phyloP scores from a whole-genome alignment of 1,140 invertebrate genomes.

The Zeugodacus cucurbitae region DNA sequence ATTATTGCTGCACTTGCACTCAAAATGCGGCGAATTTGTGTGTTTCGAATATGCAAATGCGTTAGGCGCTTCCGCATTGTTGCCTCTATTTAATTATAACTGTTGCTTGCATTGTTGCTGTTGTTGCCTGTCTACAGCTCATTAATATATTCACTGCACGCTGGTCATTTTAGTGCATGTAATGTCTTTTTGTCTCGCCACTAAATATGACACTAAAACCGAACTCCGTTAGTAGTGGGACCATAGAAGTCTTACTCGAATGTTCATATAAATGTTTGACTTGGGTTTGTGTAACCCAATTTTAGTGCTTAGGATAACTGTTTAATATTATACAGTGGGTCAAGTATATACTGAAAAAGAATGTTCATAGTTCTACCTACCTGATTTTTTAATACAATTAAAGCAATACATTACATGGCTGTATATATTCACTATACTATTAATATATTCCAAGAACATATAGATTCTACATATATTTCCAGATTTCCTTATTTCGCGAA shows the following conservation, averaged over 20 bases:
- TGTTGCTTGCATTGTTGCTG: neutral
- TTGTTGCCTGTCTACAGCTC: neutral
- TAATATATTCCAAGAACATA: no score
- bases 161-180: constrained; percentile 14
- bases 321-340: neutral
- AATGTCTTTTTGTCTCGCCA: constrained; percentile 11
- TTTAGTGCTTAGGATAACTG: neutral
- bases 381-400: no score
- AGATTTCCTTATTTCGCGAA: no score
- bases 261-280: neutral
- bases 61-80: constrained; percentile 17
- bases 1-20: neutral
- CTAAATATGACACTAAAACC: constrained; percentile 5
- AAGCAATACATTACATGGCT: no score
- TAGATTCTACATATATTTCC: no score
- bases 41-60: constrained; percentile 24
- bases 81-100: constrained; percentile 26
- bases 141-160: constrained; percentile 16
- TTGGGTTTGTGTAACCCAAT: neutral
- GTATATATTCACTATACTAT: no score
- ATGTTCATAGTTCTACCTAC: neutral
- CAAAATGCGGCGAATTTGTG: neutral
- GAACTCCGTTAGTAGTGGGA: neutral
- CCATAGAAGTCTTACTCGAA: neutral
- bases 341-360: neutral